Evolutionary conservation across 1,140 invertebrate genomes (phyloP), one percentile per base, ranked within the genome.

Genomic region (Drosophila bocki): DNA sequence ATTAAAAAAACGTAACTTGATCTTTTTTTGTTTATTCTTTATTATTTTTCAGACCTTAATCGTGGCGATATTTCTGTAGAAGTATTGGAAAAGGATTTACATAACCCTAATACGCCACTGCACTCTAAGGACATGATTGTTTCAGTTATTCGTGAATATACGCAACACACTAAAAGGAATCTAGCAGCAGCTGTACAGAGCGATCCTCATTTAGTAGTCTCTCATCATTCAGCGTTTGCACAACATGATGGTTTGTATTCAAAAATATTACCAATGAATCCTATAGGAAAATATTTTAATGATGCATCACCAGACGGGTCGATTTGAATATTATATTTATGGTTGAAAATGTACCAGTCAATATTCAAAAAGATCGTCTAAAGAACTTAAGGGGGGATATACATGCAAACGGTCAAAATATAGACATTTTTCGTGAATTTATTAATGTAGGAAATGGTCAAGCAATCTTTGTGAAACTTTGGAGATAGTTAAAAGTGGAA

Each of bases 121-220:
- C 95, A 95, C 17, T 95, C 96, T 75, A 94, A 95, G 41, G 96
- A 97, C 70, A 93, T 97, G 64, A 93, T 97, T 64, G 93, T 95
- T 35, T 95, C 95, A 48, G 96, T 97, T 70, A 92, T 96, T 33
- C 95, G 95, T 59, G 91, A 92, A 93, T 92, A 93, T 41, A 51
- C 61, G 3, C 68, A 67, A 47, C 17, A 54, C 15, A 37, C 42
- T 9, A 82, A 75, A n/a, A 68, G 74, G n/a, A 88, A 64, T 61
- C 12, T 42, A 11, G 17, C 56, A 3, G 47, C 58, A 29, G 42
- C 42, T 60, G 4, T 54, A 15, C 53, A 54, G 13, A 75, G 41
- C 39, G 62, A 65, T 61, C 44, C 48, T 3, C 56, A 64, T 12
- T 68, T 54, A 54, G 33, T 56, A 37, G 15, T 53, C 9, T 2